phyloP scores from a whole-genome alignment of 2,888 invertebrate species.

The Augochlorella aurata region DNA sequence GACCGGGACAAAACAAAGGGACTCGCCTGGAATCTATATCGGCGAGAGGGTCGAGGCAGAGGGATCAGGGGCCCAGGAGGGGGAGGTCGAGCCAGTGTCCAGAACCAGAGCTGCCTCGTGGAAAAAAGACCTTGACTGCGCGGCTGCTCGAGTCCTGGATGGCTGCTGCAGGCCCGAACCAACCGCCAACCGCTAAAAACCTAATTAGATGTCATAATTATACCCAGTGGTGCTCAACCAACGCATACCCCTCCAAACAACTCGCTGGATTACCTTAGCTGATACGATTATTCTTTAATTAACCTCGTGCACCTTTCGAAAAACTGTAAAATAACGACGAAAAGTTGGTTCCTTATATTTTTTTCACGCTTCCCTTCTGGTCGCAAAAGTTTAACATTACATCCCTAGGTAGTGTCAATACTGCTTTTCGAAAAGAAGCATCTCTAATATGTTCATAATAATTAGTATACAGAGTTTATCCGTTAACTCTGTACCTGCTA shows the following conservation, averaged over 20 bases:
- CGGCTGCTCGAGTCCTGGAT: constrained; percentile 65
- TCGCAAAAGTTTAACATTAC: no score
- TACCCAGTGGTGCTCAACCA: constrained; percentile 76
- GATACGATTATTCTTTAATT: neutral
- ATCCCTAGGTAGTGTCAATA: no score
- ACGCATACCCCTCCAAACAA: neutral
- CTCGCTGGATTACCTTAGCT: neutral
- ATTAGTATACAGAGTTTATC: no score
- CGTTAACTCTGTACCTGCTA: no score
- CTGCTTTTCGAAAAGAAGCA: no score
- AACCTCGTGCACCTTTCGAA: neutral
- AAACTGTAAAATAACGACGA: neutral
- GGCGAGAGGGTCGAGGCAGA: constrained; percentile 53
- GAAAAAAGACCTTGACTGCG: constrained; percentile 74
- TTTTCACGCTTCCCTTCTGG: neutral
- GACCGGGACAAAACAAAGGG: constrained; percentile 72
- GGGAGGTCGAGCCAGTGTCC: constrained; percentile 44
- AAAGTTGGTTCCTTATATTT: neutral
- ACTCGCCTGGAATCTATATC: constrained; percentile 72
- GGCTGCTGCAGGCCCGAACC: constrained; percentile 71
- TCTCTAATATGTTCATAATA: no score
- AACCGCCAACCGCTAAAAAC: constrained; percentile 78
- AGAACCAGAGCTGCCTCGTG: constrained; percentile 64
- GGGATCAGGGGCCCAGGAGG: constrained; percentile 22
- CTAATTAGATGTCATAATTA: constrained; percentile 82